Base-by-base conservation (phyloP, 1,140 invertebrate species). In the Hormaphis cornu region DNA sequence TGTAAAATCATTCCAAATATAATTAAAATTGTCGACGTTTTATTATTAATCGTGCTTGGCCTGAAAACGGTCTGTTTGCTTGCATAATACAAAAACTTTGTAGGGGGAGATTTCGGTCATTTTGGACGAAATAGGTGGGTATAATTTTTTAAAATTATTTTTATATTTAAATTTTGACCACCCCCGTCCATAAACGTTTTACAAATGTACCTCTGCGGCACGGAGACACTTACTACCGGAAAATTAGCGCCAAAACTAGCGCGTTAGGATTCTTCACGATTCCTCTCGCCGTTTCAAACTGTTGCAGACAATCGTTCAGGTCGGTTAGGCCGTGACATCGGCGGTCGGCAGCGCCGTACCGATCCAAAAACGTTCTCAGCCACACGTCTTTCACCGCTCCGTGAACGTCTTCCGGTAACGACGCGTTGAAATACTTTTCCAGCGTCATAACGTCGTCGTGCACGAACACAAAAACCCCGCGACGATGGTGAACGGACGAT, bases 191-290 rank as follows among this genome's bases (percentile, higher is more conserved):
- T n/a, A n/a, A n/a, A n/a, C n/a, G n/a, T n/a, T n/a, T n/a, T n/a
- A n/a, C n/a, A n/a, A n/a, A n/a, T n/a, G n/a, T n/a, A n/a, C n/a
- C n/a, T n/a, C n/a, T n/a, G n/a, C n/a, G n/a, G n/a, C n/a, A n/a
- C n/a, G n/a, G n/a, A n/a, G n/a, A n/a, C n/a, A 50, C 61, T 66
- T 26, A 66, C 61, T 66, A 33, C 50, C 61, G 42, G 35, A 66
- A 66, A 7, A 66, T 33, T 48, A 66, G 0, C 3, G 61, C 44
- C 50, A 66, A 66, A 66, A 48, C 8, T 1, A 66, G 18, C 22
- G 61, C 61, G 35, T 66, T 66, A 3, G 61, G 61, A 66, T 35
- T 50, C 50, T 66, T 66, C n/a, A 66, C n/a, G 9, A 33, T 24
- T 7, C 14, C 22, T 48, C 24, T 66, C 1, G 20, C 24, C 0